Conservation (phyloP, 1,140 invertebrate species). For the Papilio dardanus region DNA sequence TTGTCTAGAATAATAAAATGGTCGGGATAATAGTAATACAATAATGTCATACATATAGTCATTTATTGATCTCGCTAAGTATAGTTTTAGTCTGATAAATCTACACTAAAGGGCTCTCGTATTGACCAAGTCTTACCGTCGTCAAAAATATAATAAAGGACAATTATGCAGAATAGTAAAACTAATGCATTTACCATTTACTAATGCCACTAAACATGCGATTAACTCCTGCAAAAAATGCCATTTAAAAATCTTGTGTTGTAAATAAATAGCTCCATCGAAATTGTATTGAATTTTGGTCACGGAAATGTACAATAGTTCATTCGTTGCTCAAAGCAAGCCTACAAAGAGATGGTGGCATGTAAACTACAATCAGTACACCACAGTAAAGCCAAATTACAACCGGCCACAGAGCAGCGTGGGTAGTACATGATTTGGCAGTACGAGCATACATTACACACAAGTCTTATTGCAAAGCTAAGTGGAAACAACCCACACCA, state of each 20-base stretch:
- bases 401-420: slow-evolving; percentile 5
- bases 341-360: background rate
- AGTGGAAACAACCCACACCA: slow-evolving; percentile 22
- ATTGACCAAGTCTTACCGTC: no score
- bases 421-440: slow-evolving; percentile 20
- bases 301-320: background rate
- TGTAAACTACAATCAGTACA: background rate
- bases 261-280: background rate
- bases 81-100: no score
- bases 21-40: no score
- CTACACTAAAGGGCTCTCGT: no score
- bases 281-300: background rate
- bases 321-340: background rate
- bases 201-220: no score
- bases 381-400: slow-evolving; percentile 7
- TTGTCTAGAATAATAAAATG: background rate
- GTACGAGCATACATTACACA: slow-evolving; percentile 23
- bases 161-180: no score
- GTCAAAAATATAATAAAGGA: no score
- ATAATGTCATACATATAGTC: no score
- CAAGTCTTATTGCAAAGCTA: slow-evolving; percentile 9
- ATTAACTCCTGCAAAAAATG: no score
- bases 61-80: no score
- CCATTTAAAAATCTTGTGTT: background rate
- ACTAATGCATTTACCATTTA: no score